Evolutionary conservation across 2,113 vertebrate species (phyloP).

Genomic region (Paramormyrops kingsleyae): DNA sequence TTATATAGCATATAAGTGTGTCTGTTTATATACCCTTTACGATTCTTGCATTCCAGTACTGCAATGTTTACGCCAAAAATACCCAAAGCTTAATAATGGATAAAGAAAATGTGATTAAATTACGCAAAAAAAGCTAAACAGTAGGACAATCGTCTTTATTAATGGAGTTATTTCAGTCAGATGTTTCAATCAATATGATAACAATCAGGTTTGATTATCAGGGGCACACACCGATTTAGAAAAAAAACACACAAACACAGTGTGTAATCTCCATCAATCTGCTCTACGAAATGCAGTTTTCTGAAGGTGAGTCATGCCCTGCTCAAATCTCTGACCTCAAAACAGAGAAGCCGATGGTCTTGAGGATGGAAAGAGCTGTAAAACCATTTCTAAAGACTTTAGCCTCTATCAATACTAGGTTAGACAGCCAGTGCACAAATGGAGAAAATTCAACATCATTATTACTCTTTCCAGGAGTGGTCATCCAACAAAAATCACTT

Average conservation of each 20-base stretch:
- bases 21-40: not conserved
- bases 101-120: not conserved
- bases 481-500: not conserved
- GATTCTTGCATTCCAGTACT: not conserved
- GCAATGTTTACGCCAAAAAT: not conserved
- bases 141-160: not conserved
- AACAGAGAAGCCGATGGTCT: not conserved
- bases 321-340: not conserved
- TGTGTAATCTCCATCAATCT: not conserved
- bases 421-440: not conserved
- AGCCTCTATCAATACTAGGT: not conserved
- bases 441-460: not conserved
- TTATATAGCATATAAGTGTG: not conserved
- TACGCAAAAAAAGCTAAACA: not conserved
- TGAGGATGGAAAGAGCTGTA: not conserved
- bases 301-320: not conserved
- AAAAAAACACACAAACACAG: not conserved
- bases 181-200: not conserved
- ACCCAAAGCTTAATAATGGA: not conserved
- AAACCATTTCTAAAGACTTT: not conserved
- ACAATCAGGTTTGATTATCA: not conserved
- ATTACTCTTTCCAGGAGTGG: not conserved
- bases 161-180: not conserved
- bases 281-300: not conserved
- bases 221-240: not conserved